A percentile compares a stretch with the other conserved stretches of the same genome.
These are phyloP conservation scores for Phyllopteryx taeniolatus DNA, from an alignment of 2,113 vertebrate species.

Conservation along the genomic window DNA sequence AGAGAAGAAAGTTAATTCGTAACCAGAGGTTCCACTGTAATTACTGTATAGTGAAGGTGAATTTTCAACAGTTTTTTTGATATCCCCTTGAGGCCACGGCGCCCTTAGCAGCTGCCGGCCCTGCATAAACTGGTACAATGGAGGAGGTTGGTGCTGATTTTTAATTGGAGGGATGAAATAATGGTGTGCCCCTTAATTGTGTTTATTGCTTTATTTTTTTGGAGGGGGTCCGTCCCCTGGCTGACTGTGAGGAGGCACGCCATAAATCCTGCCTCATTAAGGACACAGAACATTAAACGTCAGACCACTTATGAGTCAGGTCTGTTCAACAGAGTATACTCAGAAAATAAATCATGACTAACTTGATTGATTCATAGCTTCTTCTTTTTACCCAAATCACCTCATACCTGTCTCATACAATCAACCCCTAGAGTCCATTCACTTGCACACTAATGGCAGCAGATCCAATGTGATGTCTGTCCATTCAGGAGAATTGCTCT, in stretches of 20 bases:
- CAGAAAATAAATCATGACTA: slow-evolving; percentile 23
- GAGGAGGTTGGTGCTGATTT: slow-evolving; percentile 55
- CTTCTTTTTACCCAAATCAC: background rate
- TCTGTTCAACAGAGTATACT: slow-evolving; percentile 11
- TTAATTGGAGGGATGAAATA: slow-evolving; percentile 72
- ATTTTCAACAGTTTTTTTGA: too few species aligned
- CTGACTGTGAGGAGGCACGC: slow-evolving; percentile 60
- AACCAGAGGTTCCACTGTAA: too few species aligned
- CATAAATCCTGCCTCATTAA: slow-evolving; percentile 71
- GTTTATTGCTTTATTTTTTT: slow-evolving; percentile 70
- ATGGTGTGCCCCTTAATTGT: slow-evolving; percentile 65
- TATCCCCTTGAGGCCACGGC: too few species aligned
- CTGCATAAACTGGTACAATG: slow-evolving; percentile 54
- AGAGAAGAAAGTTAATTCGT: too few species aligned
- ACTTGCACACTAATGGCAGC: background rate
- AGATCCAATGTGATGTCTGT: background rate
- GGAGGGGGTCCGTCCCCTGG: slow-evolving; percentile 51
- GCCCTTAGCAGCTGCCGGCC: too few species aligned
- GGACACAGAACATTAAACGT: slow-evolving; percentile 35
- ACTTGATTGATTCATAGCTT: slow-evolving; percentile 12
- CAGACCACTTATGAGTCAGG: slow-evolving; percentile 37
- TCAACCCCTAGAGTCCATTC: background rate
- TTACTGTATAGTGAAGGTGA: too few species aligned
- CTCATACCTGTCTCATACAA: background rate
- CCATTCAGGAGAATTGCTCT: background rate